These are phyloP conservation scores for Endotricha flammealis DNA, from an alignment of 2,888 invertebrate genomes.

Conservation along the genomic window DNA sequence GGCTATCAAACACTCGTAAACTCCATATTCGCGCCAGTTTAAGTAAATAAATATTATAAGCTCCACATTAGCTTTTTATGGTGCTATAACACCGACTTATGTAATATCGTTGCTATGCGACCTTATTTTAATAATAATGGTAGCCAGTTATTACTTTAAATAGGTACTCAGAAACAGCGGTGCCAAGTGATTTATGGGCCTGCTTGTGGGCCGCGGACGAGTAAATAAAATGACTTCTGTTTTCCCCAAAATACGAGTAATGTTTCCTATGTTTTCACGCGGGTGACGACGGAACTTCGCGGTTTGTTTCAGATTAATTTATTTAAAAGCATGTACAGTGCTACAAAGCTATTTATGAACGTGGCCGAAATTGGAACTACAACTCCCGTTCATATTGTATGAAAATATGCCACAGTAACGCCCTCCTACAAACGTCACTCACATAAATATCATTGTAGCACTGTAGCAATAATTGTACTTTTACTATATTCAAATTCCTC, in stretches of 20 bases:
- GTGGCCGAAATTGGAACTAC: no score
- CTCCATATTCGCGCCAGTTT: no score
- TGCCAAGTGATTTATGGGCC: constrained; percentile 43
- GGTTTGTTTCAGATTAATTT: constrained; percentile 13
- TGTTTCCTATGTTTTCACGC: constrained; percentile 14
- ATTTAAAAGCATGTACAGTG: constrained; percentile 4
- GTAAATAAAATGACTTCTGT: constrained; percentile 43
- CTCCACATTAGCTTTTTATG: background rate
- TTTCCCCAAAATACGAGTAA: constrained; percentile 22
- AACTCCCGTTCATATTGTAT: no score
- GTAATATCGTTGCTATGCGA: constrained; percentile 16
- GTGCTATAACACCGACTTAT: constrained; percentile 3
- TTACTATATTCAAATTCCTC: no score
- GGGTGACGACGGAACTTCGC: constrained; percentile 10
- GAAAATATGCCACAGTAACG: no score
- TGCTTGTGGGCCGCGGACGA: constrained; percentile 21
- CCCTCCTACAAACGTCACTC: no score
- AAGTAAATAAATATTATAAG: background rate
- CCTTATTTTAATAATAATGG: constrained; percentile 52
- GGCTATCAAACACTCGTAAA: no score
- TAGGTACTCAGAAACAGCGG: constrained; percentile 55
- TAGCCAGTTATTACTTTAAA: constrained; percentile 54
- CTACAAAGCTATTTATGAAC: no score
- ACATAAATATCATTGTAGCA: no score
- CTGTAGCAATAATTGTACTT: no score